These are phyloP conservation scores for Blennius ocellaris DNA, from an alignment of 2,113 vertebrate species.

Conservation along the genomic window DNA sequence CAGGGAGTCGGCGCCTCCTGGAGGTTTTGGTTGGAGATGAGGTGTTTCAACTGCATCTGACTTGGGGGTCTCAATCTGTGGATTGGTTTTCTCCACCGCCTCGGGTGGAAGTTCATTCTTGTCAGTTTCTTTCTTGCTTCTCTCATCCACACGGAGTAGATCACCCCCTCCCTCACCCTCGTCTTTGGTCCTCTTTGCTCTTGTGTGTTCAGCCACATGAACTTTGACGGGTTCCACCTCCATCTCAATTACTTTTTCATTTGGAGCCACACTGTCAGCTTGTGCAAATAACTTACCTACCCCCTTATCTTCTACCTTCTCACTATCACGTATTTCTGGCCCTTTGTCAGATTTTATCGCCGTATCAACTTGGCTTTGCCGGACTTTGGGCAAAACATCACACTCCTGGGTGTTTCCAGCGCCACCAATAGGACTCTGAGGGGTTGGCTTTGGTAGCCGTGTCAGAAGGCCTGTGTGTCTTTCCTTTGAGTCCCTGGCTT, in stretches of 20 bases:
- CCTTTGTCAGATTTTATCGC: constrained; percentile 54
- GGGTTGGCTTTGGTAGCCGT: constrained; percentile 57
- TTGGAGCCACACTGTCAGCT: constrained; percentile 1
- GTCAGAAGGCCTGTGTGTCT: constrained; percentile 47
- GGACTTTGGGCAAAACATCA: constrained; percentile 43
- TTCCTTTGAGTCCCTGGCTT: constrained; percentile 68
- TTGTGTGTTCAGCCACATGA: background rate
- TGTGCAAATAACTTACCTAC: background rate
- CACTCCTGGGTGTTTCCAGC: constrained; percentile 32
- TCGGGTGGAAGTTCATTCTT: constrained; percentile 20
- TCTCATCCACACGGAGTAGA: background rate
- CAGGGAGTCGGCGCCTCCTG: constrained; percentile 2
- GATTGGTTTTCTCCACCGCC: constrained; percentile 1
- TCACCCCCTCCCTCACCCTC: constrained; percentile 1
- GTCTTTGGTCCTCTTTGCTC: background rate
- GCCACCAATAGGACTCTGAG: constrained; percentile 23
- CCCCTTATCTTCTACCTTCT: constrained; percentile 38
- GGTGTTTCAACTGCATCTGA: background rate
- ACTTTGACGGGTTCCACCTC: constrained; percentile 30
- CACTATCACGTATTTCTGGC: constrained; percentile 57
- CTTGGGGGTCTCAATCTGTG: constrained; percentile 14
- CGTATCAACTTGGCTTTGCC: constrained; percentile 55
- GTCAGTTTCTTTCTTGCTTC: constrained; percentile 5
- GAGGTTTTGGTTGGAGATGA: background rate
- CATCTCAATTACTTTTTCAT: constrained; percentile 46